Evolutionary conservation across 2,113 vertebrate species (phyloP).

Genomic region (Alligator mississippiensis): DNA sequence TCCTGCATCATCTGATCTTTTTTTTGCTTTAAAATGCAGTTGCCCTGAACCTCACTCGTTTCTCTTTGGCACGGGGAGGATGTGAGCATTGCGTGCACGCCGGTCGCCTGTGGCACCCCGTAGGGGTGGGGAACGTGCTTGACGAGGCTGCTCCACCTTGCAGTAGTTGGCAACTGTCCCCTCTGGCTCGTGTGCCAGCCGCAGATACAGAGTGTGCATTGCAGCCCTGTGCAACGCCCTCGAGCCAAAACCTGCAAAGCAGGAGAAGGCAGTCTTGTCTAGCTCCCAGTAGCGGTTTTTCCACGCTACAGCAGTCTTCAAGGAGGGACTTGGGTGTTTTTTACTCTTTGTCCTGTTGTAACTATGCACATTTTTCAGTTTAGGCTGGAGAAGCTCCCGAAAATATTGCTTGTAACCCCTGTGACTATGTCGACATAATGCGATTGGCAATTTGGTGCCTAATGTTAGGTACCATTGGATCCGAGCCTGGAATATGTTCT

Average conservation of each 20-base stretch:
- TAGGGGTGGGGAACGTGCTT: accelerated
- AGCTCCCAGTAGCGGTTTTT: not conserved
- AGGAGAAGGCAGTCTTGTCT: too few species aligned
- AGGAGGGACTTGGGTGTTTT: accelerated
- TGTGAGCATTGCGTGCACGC: not conserved
- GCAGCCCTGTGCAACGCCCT: not conserved
- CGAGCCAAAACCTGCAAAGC: too few species aligned
- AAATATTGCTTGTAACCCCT: not conserved
- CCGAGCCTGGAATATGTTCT: accelerated
- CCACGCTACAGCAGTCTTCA: accelerated
- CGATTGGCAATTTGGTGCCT: accelerated
- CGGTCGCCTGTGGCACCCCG: accelerated
- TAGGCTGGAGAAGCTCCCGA: not conserved
- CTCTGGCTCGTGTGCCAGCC: not conserved
- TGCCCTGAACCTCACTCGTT: too few species aligned
- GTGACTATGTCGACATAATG: accelerated
- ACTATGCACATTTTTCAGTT: accelerated
- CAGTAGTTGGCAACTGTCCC: not conserved
- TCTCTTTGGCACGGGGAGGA: accelerated
- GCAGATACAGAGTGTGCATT: not conserved
- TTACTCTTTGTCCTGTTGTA: accelerated
- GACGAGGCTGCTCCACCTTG: constrained; percentile 8
- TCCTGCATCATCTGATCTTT: not conserved
- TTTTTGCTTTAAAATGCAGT: accelerated
- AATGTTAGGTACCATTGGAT: not conserved